Conservation (phyloP, 64 coral and sea anemone species). For the Anthopleura sola region DNA sequence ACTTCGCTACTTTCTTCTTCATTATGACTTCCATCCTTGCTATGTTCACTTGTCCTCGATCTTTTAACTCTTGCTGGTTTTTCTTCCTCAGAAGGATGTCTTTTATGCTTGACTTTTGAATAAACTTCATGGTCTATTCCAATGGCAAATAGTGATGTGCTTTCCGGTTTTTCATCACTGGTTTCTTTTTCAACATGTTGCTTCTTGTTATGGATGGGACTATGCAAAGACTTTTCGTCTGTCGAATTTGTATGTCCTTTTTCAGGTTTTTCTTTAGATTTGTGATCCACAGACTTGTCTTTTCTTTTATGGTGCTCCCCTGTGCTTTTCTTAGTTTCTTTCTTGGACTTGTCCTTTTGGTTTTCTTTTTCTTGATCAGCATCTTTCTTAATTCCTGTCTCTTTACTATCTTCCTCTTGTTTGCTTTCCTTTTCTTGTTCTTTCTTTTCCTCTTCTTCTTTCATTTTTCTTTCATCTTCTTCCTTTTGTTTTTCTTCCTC, state of each 20-base stretch:
- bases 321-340: slow-evolving; percentile 29
- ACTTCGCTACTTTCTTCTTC: background rate
- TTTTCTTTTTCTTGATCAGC: slow-evolving; percentile 10
- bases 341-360: slow-evolving; percentile 11
- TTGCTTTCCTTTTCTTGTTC: background rate
- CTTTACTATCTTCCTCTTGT: background rate
- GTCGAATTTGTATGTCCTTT: slow-evolving; percentile 10
- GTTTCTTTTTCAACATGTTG: background rate
- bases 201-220: background rate
- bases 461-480: slow-evolving; percentile 14
- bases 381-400: slow-evolving; percentile 8
- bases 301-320: background rate
- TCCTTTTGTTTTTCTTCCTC: slow-evolving; percentile 20
- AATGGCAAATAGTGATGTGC: background rate
- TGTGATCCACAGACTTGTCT: background rate
- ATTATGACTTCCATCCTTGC: background rate
- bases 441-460: slow-evolving; percentile 29
- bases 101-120: slow-evolving; percentile 18
- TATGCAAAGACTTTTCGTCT: background rate
- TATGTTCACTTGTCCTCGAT: background rate
- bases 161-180: background rate
- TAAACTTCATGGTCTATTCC: slow-evolving; percentile 6
- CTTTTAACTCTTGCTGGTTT: background rate
- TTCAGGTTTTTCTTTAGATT: slow-evolving; percentile 6
- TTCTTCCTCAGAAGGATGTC: background rate